Conservation (phyloP, 2,888 invertebrate species). For the Scaptomyza caliginosa region DNA sequence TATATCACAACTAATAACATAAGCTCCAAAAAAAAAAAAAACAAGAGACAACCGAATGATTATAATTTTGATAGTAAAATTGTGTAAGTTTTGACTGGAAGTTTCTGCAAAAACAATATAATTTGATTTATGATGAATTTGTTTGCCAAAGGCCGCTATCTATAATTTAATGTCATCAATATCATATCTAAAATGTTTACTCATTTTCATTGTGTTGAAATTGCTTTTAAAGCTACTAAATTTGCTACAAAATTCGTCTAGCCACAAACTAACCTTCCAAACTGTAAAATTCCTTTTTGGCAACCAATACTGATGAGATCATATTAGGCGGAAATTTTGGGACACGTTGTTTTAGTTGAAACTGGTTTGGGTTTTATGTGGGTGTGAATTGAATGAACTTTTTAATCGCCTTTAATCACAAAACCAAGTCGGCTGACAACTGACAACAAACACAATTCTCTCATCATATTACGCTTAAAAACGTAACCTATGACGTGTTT, state of each 20-base stretch:
- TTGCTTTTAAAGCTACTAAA: constrained; percentile 42
- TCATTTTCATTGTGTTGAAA: constrained; percentile 17
- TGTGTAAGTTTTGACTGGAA: constrained; percentile 22
- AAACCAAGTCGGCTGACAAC: neutral
- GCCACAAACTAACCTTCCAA: neutral
- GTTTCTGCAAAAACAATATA: constrained; percentile 8
- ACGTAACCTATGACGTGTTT: constrained; percentile 5
- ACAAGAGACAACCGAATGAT: neutral
- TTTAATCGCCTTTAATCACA: neutral
- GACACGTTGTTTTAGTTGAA: neutral
- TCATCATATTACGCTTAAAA: neutral
- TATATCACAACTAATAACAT: constrained; percentile 37
- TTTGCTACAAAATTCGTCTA: neutral
- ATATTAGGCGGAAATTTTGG: neutral
- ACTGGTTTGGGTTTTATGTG: constrained; percentile 22
- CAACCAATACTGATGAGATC: constrained; percentile 17
- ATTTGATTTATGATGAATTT: constrained; percentile 36
- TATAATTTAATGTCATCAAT: constrained; percentile 10
- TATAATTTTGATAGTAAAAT: constrained; percentile 24
- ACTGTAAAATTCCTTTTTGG: neutral
- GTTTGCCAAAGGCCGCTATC: constrained; percentile 14
- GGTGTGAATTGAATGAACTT: constrained; percentile 17
- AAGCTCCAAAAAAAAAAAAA: constrained; percentile 4
- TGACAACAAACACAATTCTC: neutral
- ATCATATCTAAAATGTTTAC: constrained; percentile 7